A percentile compares a stretch with the other conserved stretches of the same genome.
These are phyloP conservation scores for Mantis religiosa DNA, from an alignment of 2,888 invertebrate genomes.

Conservation along the genomic window DNA sequence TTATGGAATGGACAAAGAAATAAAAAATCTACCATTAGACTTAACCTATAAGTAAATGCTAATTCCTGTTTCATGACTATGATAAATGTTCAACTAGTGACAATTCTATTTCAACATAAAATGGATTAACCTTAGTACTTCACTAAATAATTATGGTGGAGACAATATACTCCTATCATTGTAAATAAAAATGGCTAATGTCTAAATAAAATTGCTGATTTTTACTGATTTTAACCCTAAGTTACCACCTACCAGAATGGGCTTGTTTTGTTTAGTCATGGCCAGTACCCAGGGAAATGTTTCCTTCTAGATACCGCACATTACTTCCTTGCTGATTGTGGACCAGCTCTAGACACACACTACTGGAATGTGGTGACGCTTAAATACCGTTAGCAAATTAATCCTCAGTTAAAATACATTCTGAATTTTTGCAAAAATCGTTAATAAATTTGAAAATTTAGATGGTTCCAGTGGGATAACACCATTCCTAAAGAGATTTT, in stretches of 20 bases:
- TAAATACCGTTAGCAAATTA: not conserved
- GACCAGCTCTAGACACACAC: constrained; percentile 18
- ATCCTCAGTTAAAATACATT: not conserved
- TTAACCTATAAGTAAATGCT: not conserved
- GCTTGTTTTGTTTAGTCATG: not conserved
- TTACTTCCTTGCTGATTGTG: constrained; percentile 10
- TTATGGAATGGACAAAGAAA: not conserved
- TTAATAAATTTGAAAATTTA: not conserved
- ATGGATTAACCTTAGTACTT: not conserved
- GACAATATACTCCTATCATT: not conserved
- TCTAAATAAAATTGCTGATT: not conserved
- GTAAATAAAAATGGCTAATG: not conserved
- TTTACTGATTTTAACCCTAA: not conserved
- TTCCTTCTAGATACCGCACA: constrained; percentile 4
- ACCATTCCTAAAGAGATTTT: not conserved
- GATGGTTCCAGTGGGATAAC: not conserved
- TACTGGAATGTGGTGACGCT: not conserved
- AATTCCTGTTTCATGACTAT: not conserved
- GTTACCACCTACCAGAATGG: not conserved
- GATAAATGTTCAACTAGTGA: not conserved
- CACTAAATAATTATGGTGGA: not conserved
- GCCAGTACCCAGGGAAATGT: not conserved
- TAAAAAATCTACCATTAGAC: not conserved
- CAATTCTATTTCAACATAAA: not conserved
- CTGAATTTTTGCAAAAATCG: not conserved